Evolutionary conservation across 2,888 invertebrate species (phyloP), one percentile per base, ranked within the genome.

Genomic region (Spodoptera picta): DNA sequence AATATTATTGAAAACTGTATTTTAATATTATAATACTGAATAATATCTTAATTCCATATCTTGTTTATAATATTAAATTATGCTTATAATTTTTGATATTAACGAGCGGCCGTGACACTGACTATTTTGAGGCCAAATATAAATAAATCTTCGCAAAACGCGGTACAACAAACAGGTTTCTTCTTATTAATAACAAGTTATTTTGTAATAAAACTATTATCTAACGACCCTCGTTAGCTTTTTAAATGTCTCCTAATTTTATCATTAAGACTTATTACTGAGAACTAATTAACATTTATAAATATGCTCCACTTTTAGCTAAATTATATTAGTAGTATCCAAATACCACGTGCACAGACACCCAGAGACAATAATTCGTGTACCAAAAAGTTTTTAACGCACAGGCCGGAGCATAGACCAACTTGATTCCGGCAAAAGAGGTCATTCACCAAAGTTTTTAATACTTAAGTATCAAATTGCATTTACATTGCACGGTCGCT

Each of bases 401-500:
- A 41, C 41, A 41, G 10, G 41, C 49, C 52, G 50, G 56, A 63
- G 69, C 75, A 73, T 59, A 79, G 79, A 80, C 69, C 66, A 53
- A 67, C 53, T 66, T 52, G 41, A 65, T 44, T 53, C 49, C 43
- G 41, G 41, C 60, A 54, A 73, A 69, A 54, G 71, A 79, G 73
- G 79, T 79, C 62, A 61, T 75, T 69, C 63, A 72, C 73, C 71
- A 68, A 63, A 53, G 60, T 65, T 60, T 65, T 76, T 57, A 62
- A 61, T 67, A 67, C 47, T 27, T 62, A 69, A 36, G 36, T 36
- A 36, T 36, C 36, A 36, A 36, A 36, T 36, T 36, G 36, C 36
- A 36, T 36, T 64, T 56, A 62, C 53, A 56, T 68, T 57, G 51
- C 51, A 56, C 43, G 65, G 57, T 44, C 36, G 49, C 31, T 24